These are phyloP conservation scores for Manacus vitellinus DNA, from an alignment of 2,113 vertebrate species.

Conservation along the genomic window DNA sequence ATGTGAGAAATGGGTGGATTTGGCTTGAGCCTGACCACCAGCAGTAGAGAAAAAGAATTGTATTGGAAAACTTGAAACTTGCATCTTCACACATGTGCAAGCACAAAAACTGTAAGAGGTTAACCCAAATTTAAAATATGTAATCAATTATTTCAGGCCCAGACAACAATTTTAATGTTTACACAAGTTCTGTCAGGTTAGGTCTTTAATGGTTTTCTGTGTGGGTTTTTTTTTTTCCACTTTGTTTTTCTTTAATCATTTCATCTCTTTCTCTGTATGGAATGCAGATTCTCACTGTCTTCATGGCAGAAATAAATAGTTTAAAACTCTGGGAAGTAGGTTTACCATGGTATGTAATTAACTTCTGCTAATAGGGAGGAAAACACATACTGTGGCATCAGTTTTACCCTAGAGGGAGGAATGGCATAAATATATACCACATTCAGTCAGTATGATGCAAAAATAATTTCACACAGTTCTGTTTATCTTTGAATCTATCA, in stretches of 20 bases:
- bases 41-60: neutral
- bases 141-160: neutral
- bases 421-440: neutral
- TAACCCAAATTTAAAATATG: neutral
- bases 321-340: neutral
- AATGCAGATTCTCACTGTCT: neutral
- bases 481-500: neutral
- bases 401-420: neutral
- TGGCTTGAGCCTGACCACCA: neutral
- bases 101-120: neutral
- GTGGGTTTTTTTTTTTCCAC: accelerated
- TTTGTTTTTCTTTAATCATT: neutral
- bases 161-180: neutral
- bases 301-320: neutral
- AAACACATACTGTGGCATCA: neutral
- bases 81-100: neutral
- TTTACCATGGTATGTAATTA: neutral
- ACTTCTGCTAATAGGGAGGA: neutral
- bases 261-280: neutral
- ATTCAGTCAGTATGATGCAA: neutral
- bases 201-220: neutral
- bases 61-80: neutral
- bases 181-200: neutral
- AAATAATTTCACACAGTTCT: neutral
- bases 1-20: neutral